These are phyloP conservation scores for Campoletis raptor DNA, from an alignment of 2,888 invertebrate species.

Conservation along the genomic window DNA sequence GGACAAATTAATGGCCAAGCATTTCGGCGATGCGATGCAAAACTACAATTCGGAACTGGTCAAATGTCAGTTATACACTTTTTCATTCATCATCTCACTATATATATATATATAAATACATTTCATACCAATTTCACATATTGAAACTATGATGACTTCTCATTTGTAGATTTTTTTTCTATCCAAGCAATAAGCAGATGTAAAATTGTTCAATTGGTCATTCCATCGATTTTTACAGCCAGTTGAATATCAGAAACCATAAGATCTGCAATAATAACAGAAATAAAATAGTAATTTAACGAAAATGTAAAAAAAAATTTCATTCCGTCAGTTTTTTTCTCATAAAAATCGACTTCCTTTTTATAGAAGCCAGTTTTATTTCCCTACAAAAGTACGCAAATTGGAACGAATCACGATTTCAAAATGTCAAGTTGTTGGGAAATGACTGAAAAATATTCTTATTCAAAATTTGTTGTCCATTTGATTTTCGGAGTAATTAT, in stretches of 20 bases:
- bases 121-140: background rate
- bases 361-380: background rate
- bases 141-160: background rate
- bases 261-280: no score
- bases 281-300: no score
- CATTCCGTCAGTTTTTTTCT: no score
- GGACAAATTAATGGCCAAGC: constrained; percentile 56
- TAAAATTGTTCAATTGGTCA: background rate
- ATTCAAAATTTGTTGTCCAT: background rate
- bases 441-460: background rate
- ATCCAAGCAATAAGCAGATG: background rate
- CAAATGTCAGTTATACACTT: constrained; percentile 73
- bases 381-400: no score
- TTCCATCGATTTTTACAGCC: background rate
- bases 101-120: background rate
- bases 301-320: no score
- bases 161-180: background rate
- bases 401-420: background rate
- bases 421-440: background rate
- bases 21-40: constrained; percentile 73
- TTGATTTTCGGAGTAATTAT: background rate
- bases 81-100: background rate
- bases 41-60: constrained; percentile 75
- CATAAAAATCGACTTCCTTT: no score
- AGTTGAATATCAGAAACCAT: no score